phyloP scores from a whole-genome alignment of 2,888 invertebrate species.

The Drosophila rubida region DNA sequence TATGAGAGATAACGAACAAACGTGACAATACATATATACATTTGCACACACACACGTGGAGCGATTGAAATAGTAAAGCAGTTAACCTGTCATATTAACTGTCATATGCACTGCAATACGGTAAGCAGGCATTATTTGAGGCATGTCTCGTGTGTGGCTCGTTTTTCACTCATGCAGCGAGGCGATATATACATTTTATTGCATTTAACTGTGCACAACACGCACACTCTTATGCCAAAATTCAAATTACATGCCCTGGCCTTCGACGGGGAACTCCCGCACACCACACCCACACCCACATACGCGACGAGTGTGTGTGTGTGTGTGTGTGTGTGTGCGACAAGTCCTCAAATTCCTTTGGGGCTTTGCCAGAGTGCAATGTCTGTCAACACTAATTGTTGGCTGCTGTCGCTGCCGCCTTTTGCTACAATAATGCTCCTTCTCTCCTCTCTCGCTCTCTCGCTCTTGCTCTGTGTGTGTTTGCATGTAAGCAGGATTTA shows the following conservation, averaged over 20 bases:
- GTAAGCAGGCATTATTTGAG: neutral
- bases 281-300: conserved; percentile 18
- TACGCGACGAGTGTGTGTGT: neutral
- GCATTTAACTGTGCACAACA: conserved; percentile 15
- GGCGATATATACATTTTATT: conserved; percentile 28
- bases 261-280: conserved; percentile 34
- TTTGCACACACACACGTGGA: neutral
- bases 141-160: conserved; percentile 1
- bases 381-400: conserved; percentile 80
- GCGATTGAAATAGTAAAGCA: conserved; percentile 1
- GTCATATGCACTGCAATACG: conserved; percentile 16
- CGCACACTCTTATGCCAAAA: conserved; percentile 13
- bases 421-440: conserved; percentile 68
- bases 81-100: conserved; percentile 27
- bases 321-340: conserved; percentile 42
- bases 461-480: neutral
- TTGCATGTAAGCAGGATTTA: conserved; percentile 37
- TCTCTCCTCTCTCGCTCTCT: conserved; percentile 25
- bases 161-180: conserved; percentile 16
- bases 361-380: conserved; percentile 69
- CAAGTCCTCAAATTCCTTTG: conserved; percentile 70
- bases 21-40: neutral
- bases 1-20: neutral
- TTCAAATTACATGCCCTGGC: conserved; percentile 41
- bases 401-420: conserved; percentile 65